Conservation (phyloP, 2,797 vertebrate species). For the Uromys caudimaculatus region DNA sequence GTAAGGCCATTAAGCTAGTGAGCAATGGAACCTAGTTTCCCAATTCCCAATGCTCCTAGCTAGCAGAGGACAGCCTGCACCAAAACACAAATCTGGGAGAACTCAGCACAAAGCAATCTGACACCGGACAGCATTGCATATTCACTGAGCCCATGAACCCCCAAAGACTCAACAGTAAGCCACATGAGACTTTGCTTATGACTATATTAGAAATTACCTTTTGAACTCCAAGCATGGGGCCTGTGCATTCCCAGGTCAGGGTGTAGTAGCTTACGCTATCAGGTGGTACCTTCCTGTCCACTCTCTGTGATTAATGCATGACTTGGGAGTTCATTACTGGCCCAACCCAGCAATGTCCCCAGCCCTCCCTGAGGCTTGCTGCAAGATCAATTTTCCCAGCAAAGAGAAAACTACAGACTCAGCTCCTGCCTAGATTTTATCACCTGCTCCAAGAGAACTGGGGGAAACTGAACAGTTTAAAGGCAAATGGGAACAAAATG, state of each 20-base stretch:
- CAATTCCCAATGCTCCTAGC: not conserved
- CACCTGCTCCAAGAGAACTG: constrained; percentile 41
- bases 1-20: not conserved
- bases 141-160: constrained; percentile 36
- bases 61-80: not conserved
- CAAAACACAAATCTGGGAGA: fast-evolving
- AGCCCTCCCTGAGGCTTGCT: not conserved
- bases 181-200: not conserved
- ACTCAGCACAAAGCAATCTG: not conserved
- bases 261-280: not conserved
- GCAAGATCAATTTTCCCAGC: constrained; percentile 54
- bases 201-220: constrained; percentile 32
- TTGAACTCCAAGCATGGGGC: not conserved
- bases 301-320: constrained; percentile 11
- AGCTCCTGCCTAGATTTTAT: constrained; percentile 52
- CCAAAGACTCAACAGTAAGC: not conserved
- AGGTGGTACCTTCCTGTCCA: not conserved
- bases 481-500: constrained; percentile 12
- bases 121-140: not conserved
- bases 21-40: fast-evolving
- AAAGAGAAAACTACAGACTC: constrained; percentile 64
- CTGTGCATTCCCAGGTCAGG: not conserved
- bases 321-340: constrained; percentile 4
- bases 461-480: constrained; percentile 55
- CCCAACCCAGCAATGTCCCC: not conserved